These are phyloP conservation scores for Latheticus oryzae DNA, from an alignment of 2,888 invertebrate genomes.

Conservation along the genomic window DNA sequence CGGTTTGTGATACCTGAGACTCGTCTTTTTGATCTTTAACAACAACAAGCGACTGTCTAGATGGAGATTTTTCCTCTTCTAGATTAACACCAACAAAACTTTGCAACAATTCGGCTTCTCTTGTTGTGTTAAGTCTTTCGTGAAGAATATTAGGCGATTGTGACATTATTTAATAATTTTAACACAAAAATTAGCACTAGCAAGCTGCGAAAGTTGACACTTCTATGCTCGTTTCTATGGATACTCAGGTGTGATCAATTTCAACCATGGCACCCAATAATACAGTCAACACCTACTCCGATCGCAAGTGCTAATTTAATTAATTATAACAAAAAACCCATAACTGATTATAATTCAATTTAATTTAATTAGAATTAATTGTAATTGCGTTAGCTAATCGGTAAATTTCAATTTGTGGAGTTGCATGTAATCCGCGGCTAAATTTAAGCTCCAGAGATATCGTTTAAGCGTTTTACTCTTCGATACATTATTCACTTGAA, in stretches of 20 bases:
- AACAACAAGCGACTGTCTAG: constrained; percentile 13
- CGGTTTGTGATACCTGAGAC: constrained; percentile 11
- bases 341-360: no score
- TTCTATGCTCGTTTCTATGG: constrained; percentile 53
- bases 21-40: constrained; percentile 34
- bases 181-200: constrained; percentile 16
- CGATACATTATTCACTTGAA: constrained; percentile 23
- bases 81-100: constrained; percentile 81
- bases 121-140: constrained; percentile 63
- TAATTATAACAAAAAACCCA: no score
- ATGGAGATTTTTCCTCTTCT: constrained; percentile 66
- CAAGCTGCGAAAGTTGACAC: constrained; percentile 48
- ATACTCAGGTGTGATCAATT: constrained; percentile 60
- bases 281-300: constrained; percentile 9
- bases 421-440: constrained; percentile 30
- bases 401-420: constrained; percentile 10
- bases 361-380: no score
- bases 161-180: background rate
- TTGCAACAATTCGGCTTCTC: constrained; percentile 80
- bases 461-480: constrained; percentile 22
- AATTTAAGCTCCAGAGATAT: constrained; percentile 29
- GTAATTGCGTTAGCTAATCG: constrained; percentile 24
- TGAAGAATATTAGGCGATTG: constrained; percentile 9
- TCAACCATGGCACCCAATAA: constrained; percentile 27
- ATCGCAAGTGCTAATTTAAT: no score